Base-by-base conservation (phyloP, 2,113 vertebrate species). In the Benitochromis conjunctus region DNA sequence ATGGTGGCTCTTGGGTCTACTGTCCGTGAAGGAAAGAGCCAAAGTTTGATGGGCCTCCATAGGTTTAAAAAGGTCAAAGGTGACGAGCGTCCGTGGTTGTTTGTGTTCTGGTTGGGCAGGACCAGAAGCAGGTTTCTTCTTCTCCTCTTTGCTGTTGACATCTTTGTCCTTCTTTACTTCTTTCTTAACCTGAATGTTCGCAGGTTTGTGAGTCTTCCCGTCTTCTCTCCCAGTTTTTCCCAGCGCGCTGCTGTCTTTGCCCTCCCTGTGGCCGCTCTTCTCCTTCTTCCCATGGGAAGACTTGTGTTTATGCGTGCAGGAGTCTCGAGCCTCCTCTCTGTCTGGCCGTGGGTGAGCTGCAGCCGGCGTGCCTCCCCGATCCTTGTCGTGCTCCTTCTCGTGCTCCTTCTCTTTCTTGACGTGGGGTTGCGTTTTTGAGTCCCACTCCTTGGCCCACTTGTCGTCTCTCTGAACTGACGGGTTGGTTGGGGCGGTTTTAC, bases 31-130 rank as follows among this genome's bases (percentile, higher is more conserved):
- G n/a, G 95, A 94, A 26, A 93, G 91, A 9, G 94, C 88, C 58
- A 93, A 80, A 57, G 92, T 91, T 11, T 93, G 95, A 81, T 93
- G 94, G 85, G 91, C 92, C 12, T 95, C 94, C 93, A 94, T 93
- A 0, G 95, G 95, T 88, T 96, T 95, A 79, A 96, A 96, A 77
- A 96, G 93, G 88, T 96, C 95, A 92, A 96, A 94, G 53, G 95
- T 94, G 84, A 96, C 90, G 18, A 96, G 93, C 4, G 94, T 95
- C 87, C 94, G 89, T 86, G 94, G 89, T 71, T 78, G 91, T 90
- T 94, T 95, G 74, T 93, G 94, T 86, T 95, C 95, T 4, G 85
- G 71, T 11, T 83, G 89, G 0, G 79, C 54, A 3, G 87, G 64
- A 80, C 81, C 86, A 55, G 88, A 81, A 12, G 46, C 26, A 3